A percentile compares a stretch with the other conserved stretches of the same genome.
phyloP scores from a whole-genome alignment of 2,888 invertebrate species.

The Drosophila kambysellisi region DNA sequence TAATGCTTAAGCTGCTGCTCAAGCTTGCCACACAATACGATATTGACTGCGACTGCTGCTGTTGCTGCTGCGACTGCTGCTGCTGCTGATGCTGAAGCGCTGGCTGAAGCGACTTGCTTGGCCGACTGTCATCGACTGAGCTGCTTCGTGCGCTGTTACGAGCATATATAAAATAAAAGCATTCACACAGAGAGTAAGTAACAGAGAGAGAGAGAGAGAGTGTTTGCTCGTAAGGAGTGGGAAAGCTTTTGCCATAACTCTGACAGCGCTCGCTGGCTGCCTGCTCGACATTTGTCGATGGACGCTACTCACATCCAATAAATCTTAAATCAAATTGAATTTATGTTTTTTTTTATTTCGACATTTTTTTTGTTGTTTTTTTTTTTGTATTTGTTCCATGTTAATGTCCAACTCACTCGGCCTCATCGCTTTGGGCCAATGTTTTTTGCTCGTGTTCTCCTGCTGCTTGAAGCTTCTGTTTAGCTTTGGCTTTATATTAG shows the following conservation, averaged over 20 bases:
- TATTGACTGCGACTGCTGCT: constrained; percentile 15
- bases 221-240: constrained; percentile 21
- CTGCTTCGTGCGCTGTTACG: constrained; percentile 32
- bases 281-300: constrained; percentile 36
- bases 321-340: constrained; percentile 79
- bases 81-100: constrained; percentile 39
- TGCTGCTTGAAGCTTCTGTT: constrained; percentile 16
- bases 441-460: neutral
- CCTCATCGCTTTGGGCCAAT: constrained; percentile 13
- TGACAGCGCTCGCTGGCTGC: constrained; percentile 13
- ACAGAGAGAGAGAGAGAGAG: constrained; percentile 3
- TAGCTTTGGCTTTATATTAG: constrained; percentile 23
- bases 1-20: constrained; percentile 46
- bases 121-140: constrained; percentile 85
- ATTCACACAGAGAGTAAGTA: neutral
- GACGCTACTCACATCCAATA: constrained; percentile 55
- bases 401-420: constrained; percentile 1
- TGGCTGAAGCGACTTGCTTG: constrained; percentile 76
- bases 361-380: constrained; percentile 8
- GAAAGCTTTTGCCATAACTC: constrained; percentile 51
- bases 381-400: neutral
- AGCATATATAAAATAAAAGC: constrained; percentile 42
- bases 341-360: constrained; percentile 69
- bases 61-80: constrained; percentile 19
- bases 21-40: constrained; percentile 48